Evolutionary conservation across 2,888 invertebrate genomes (phyloP).

Genomic region (Baronia brevicornis): DNA sequence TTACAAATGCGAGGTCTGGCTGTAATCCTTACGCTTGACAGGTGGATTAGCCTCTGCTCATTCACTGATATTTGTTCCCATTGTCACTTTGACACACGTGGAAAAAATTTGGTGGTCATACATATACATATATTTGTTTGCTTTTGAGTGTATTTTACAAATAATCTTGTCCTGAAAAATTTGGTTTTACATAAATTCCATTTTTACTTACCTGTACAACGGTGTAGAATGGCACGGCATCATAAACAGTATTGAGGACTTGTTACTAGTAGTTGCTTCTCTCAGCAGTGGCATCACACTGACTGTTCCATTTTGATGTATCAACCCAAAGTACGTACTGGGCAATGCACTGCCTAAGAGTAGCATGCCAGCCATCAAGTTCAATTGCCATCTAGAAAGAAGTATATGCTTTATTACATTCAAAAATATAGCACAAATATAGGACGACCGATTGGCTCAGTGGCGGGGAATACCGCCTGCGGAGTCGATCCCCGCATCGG

Average conservation of each 20-base stretch:
- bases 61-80: too few relatives aligned
- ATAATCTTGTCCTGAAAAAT: too few relatives aligned
- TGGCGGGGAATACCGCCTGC: too few relatives aligned
- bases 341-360: constrained; percentile 78
- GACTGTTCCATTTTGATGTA: constrained; percentile 88
- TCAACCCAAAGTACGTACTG: constrained; percentile 81
- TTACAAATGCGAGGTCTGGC: too few relatives aligned
- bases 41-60: too few relatives aligned
- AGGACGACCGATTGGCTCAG: too few relatives aligned
- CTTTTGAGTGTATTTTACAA: too few relatives aligned
- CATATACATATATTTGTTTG: too few relatives aligned
- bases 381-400: constrained; percentile 53
- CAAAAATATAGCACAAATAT: neutral
- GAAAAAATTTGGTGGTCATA: too few relatives aligned
- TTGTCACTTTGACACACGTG: too few relatives aligned
- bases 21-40: too few relatives aligned
- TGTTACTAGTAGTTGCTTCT: constrained; percentile 59
- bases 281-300: constrained; percentile 83
- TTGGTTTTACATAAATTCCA: neutral
- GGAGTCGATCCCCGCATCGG: too few relatives aligned
- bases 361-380: constrained; percentile 51
- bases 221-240: constrained; percentile 98
- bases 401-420: neutral
- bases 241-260: constrained; percentile 81
- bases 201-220: constrained; percentile 79